These are phyloP conservation scores for Lutjanus erythropterus DNA, from an alignment of 2,113 vertebrate species.

Conservation along the genomic window DNA sequence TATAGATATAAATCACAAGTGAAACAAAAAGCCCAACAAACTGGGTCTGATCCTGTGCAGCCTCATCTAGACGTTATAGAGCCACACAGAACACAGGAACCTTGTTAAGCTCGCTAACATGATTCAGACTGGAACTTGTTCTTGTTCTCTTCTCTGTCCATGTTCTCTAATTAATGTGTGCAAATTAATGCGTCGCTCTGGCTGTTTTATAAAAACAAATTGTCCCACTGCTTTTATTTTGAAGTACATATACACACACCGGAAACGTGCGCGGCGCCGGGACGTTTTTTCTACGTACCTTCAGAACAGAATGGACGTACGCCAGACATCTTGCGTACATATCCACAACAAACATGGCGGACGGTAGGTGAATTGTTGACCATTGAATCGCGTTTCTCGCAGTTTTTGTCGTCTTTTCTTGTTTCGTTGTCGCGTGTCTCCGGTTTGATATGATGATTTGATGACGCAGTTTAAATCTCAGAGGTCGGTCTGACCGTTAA, in stretches of 20 bases:
- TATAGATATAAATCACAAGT: too few relatives aligned
- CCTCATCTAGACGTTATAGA: too few relatives aligned
- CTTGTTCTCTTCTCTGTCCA: too few relatives aligned
- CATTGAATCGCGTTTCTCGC: background rate
- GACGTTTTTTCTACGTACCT: background rate
- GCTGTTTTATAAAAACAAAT: too few relatives aligned
- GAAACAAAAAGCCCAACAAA: too few relatives aligned
- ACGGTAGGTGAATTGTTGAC: slow-evolving; percentile 80
- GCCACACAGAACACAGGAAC: too few relatives aligned
- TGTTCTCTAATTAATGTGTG: too few relatives aligned
- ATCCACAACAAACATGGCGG: slow-evolving; percentile 88
- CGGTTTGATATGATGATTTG: accelerated
- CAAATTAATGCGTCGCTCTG: too few relatives aligned
- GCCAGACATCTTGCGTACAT: slow-evolving; percentile 44
- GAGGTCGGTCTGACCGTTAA: accelerated
- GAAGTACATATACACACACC: background rate
- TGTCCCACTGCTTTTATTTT: slow-evolving; percentile 60
- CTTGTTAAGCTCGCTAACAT: too few relatives aligned
- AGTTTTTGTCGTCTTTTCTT: accelerated
- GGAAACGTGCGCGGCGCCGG: background rate
- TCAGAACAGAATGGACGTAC: background rate
- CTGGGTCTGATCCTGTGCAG: too few relatives aligned
- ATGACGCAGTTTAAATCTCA: accelerated
- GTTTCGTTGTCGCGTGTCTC: accelerated
- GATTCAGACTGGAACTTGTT: too few relatives aligned